Evolutionary conservation across 2,797 vertebrate species (phyloP).

Genomic region (Nyctalus aviator): DNA sequence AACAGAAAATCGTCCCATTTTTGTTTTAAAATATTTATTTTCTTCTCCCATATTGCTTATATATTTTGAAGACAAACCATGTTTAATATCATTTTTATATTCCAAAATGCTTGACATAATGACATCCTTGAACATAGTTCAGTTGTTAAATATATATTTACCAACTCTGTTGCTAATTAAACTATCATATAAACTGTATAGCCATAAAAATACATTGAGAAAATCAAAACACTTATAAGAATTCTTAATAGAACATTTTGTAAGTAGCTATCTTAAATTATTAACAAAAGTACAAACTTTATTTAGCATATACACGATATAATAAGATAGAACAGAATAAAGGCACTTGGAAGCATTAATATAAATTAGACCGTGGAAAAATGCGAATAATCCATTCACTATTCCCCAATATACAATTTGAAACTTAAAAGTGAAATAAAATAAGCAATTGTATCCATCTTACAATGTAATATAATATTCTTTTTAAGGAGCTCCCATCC

Average conservation of each 20-base stretch:
- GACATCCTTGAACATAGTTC: neutral
- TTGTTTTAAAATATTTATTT: neutral
- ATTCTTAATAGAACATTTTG: conserved; percentile 2
- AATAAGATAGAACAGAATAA: neutral
- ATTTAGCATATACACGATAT: neutral
- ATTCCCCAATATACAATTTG: neutral
- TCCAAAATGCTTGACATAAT: neutral
- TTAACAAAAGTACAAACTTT: conserved; percentile 3
- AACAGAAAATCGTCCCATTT: neutral
- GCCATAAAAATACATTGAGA: neutral
- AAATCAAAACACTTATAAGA: neutral
- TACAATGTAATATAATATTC: neutral
- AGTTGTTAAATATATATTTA: neutral
- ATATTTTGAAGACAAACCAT: neutral
- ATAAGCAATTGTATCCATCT: neutral
- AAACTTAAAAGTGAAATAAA: neutral
- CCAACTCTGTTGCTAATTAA: neutral
- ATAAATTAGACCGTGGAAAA: neutral
- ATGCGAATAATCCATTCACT: neutral
- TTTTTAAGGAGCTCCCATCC: neutral
- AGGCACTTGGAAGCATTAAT: neutral
- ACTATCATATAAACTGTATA: neutral
- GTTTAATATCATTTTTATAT: neutral
- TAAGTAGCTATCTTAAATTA: neutral
- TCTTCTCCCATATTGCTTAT: neutral